Conservation (phyloP, 2,797 vertebrate genomes). For the Anas capensis region DNA sequence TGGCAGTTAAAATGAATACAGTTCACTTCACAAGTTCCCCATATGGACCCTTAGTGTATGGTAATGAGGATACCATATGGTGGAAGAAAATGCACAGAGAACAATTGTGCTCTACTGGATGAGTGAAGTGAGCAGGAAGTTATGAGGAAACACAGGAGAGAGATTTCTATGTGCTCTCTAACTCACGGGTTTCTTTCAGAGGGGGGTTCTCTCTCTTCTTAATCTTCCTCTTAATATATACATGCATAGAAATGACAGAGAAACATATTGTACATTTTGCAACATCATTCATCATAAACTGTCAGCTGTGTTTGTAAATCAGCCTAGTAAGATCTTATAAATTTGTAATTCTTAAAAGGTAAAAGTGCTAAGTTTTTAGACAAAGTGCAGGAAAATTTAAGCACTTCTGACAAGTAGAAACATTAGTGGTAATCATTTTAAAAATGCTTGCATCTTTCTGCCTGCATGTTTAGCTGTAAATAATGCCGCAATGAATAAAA, state of each 20-base stretch:
- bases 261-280: slow-evolving; percentile 81
- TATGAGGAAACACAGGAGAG: slow-evolving; percentile 68
- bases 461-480: slow-evolving; percentile 83
- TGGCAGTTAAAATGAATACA: slow-evolving; percentile 88
- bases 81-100: slow-evolving; percentile 82
- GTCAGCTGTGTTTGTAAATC: slow-evolving; percentile 85
- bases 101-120: slow-evolving; percentile 82
- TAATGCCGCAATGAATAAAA: slow-evolving; percentile 79
- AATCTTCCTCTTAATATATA: slow-evolving; percentile 78
- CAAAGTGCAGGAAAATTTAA: slow-evolving; percentile 84
- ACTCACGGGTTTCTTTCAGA: slow-evolving; percentile 75
- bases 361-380: slow-evolving; percentile 84
- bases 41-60: slow-evolving; percentile 88
- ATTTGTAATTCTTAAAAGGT: slow-evolving; percentile 83
- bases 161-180: slow-evolving; percentile 70
- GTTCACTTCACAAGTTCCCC: slow-evolving; percentile 88
- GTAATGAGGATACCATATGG: slow-evolving; percentile 88
- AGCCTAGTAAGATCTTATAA: slow-evolving; percentile 79
- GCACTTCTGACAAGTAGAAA: slow-evolving; percentile 83
- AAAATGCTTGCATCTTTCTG: slow-evolving; percentile 81
- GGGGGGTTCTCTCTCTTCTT: slow-evolving; percentile 73
- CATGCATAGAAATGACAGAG: slow-evolving; percentile 75
- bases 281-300: slow-evolving; percentile 82
- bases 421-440: slow-evolving; percentile 84
- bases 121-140: slow-evolving; percentile 77